Conservation (phyloP, 2,888 invertebrate species). For the Herminia tarsipennalis region DNA sequence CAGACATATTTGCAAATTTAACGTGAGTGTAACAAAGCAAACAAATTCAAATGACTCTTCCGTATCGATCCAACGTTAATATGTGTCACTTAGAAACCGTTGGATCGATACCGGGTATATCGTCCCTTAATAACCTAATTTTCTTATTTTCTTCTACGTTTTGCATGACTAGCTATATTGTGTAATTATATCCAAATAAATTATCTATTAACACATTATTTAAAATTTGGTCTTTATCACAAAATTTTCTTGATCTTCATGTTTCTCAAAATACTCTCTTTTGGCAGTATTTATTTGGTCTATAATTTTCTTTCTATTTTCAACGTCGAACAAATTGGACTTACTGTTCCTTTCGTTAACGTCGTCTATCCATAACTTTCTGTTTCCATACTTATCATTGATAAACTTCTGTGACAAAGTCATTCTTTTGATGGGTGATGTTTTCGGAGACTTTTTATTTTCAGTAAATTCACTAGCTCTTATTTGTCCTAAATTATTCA, state of each 20-base stretch:
- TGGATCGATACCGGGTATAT: constrained; percentile 60
- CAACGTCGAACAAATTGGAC: constrained; percentile 63
- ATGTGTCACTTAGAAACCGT: constrained; percentile 60
- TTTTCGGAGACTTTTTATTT: constrained; percentile 71
- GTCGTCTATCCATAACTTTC: constrained; percentile 79
- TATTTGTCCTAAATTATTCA: constrained; percentile 80
- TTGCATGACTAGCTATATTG: constrained; percentile 63
- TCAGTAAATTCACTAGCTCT: constrained; percentile 65
- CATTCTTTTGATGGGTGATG: constrained; percentile 69
- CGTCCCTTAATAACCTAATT: constrained; percentile 62
- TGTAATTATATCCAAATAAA: constrained; percentile 35
- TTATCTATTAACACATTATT: constrained; percentile 19
- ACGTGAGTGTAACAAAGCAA: constrained; percentile 38
- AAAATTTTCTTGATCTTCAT: constrained; percentile 62
- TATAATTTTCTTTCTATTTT: constrained; percentile 72
- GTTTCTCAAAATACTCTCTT: constrained; percentile 64
- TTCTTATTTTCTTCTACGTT: constrained; percentile 59
- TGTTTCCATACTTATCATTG: constrained; percentile 82
- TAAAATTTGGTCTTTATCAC: constrained; percentile 55
- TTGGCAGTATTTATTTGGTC: constrained; percentile 70
- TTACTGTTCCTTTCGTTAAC: constrained; percentile 65
- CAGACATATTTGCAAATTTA: constrained; percentile 81
- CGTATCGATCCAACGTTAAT: constrained; percentile 66
- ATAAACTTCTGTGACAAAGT: constrained; percentile 83
- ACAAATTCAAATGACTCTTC: constrained; percentile 22